phyloP scores from a whole-genome alignment of 2,888 invertebrate species.

The Phasia obesa region DNA sequence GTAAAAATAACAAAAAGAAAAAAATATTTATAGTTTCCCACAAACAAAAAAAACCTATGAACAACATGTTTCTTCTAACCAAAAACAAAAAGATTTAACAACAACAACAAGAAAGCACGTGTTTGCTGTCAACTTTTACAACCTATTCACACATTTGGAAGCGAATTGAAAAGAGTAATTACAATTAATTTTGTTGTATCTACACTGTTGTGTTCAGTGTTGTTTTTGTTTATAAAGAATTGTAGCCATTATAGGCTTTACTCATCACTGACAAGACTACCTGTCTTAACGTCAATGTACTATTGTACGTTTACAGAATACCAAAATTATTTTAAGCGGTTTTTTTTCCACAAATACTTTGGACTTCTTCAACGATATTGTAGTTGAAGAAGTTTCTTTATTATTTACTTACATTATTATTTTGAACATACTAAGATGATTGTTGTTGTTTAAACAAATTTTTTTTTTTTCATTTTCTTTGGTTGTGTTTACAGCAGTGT shows the following conservation, averaged over 20 bases:
- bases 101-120: slow-evolving; percentile 37
- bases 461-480: too few relatives aligned
- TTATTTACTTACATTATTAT: too few relatives aligned
- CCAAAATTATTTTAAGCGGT: slow-evolving; percentile 15
- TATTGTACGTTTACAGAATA: slow-evolving; percentile 60
- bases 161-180: not conserved
- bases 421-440: too few relatives aligned
- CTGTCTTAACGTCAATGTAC: slow-evolving; percentile 61
- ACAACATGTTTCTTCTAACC: not conserved
- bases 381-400: not conserved
- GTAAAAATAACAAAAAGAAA: not conserved
- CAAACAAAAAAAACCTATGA: not conserved
- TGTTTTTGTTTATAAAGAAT: not conserved
- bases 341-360: not conserved
- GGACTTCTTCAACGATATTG: too few relatives aligned
- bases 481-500: too few relatives aligned
- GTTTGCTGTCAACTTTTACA: slow-evolving; percentile 45
- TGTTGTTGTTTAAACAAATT: too few relatives aligned
- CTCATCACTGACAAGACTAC: slow-evolving; percentile 34
- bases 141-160: not conserved
- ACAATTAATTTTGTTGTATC: slow-evolving; percentile 8
- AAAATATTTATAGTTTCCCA: too few relatives aligned
- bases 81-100: not conserved
- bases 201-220: not conserved
- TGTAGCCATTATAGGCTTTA: not conserved